Percentiles rank a stretch among this genome's conserved stretches.
phyloP scores from a whole-genome alignment of 2,888 invertebrate species.

The Lepas anatifera region DNA sequence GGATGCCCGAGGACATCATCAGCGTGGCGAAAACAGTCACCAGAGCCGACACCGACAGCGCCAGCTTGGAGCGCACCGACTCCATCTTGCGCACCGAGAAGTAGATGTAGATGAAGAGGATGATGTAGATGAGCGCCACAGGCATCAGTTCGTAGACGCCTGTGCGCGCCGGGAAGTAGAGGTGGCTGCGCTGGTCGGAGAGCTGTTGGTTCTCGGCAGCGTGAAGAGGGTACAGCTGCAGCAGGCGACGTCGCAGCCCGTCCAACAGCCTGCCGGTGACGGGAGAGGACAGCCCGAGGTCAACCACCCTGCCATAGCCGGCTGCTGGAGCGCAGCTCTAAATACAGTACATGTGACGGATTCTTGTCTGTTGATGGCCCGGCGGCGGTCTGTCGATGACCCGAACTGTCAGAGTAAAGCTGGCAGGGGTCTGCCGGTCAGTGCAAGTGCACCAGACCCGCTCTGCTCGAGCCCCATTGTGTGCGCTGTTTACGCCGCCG shows the following conservation, averaged over 20 bases:
- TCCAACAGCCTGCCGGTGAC: slow-evolving; percentile 50
- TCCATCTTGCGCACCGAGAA: slow-evolving; percentile 94
- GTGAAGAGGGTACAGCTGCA: slow-evolving; percentile 57
- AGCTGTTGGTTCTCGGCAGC: slow-evolving; percentile 30
- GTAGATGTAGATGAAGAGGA: slow-evolving; percentile 83
- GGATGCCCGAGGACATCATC: slow-evolving; percentile 67
- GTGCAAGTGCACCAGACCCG: too few species aligned
- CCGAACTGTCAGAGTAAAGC: too few species aligned
- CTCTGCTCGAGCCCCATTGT: too few species aligned
- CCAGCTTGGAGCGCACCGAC: slow-evolving; percentile 71
- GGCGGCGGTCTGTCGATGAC: too few species aligned
- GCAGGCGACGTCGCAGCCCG: slow-evolving; percentile 56
- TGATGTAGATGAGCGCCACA: slow-evolving; percentile 65
- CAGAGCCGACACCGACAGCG: slow-evolving; percentile 78
- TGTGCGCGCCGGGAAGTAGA: slow-evolving; percentile 82
- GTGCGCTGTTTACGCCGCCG: too few species aligned
- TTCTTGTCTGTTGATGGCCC: too few species aligned
- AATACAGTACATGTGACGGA: too few species aligned
- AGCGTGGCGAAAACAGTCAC: slow-evolving; percentile 65
- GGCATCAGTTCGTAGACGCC: slow-evolving; percentile 75
- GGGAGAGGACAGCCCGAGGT: too few species aligned
- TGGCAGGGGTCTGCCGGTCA: too few species aligned
- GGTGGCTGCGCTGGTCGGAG: slow-evolving; percentile 45
- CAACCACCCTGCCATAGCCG: too few species aligned
- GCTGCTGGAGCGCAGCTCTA: too few species aligned